Evolutionary conservation across 2,888 invertebrate genomes (phyloP).

Genomic region (Drosophila mulleri): DNA sequence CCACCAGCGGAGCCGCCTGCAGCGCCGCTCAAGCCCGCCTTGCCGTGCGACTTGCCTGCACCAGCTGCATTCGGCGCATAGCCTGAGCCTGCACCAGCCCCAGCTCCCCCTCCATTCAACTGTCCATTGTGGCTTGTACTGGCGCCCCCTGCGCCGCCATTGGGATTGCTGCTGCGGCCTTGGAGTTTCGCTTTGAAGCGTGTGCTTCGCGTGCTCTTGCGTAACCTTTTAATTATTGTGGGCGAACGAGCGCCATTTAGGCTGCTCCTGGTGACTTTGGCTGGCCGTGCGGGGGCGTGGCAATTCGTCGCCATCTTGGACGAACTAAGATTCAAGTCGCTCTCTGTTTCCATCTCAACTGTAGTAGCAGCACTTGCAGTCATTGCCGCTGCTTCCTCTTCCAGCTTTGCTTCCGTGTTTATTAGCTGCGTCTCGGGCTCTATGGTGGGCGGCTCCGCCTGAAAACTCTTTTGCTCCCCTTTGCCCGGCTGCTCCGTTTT

Average conservation of each 20-base stretch:
- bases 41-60: constrained; percentile 38
- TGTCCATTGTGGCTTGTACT: constrained; percentile 36
- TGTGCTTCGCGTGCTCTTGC: constrained; percentile 68
- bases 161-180: constrained; percentile 23
- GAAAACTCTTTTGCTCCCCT: neutral
- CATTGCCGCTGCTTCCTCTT: neutral
- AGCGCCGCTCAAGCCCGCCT: constrained; percentile 20
- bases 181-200: constrained; percentile 67
- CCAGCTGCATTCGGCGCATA: neutral
- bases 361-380: neutral
- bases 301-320: neutral
- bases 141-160: neutral
- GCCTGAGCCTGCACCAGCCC: neutral
- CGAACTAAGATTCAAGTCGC: neutral
- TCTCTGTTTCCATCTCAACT: neutral
- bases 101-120: neutral
- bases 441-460: neutral
- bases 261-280: constrained; percentile 61
- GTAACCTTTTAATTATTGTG: constrained; percentile 60
- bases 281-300: constrained; percentile 22
- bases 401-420: neutral
- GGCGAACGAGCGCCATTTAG: constrained; percentile 62
- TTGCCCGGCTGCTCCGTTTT: neutral
- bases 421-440: neutral
- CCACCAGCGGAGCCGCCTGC: constrained; percentile 14